phyloP scores from a whole-genome alignment of 2,797 vertebrate species.

The Sitta carolinensis region DNA sequence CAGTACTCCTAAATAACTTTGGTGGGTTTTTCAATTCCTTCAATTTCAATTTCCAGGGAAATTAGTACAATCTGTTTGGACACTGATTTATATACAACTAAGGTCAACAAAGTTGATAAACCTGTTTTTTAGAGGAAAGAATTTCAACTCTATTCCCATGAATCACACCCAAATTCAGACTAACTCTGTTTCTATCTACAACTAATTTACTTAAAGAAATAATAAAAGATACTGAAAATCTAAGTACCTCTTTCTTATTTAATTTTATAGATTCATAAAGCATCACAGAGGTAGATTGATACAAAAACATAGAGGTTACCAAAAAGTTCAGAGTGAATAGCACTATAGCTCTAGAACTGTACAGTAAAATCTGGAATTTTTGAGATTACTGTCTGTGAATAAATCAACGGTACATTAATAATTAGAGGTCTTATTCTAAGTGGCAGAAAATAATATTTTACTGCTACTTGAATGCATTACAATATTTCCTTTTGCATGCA shows the following conservation, averaged over 20 bases:
- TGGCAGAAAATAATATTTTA: not conserved
- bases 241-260: not conserved
- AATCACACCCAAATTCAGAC: not conserved
- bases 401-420: constrained; percentile 3
- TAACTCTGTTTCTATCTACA: not conserved
- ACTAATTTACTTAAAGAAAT: not conserved
- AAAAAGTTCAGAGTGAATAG: not conserved
- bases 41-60: not conserved
- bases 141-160: not conserved
- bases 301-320: not conserved
- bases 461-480: not conserved
- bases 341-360: not conserved
- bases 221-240: not conserved
- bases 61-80: not conserved
- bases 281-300: not conserved
- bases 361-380: constrained; percentile 11
- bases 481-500: not conserved
- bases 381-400: not conserved
- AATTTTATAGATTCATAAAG: not conserved
- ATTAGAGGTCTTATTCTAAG: not conserved
- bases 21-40: not conserved
- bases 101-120: not conserved
- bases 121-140: not conserved
- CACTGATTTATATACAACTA: not conserved
- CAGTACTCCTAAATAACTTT: not conserved